phyloP scores from a whole-genome alignment of 1,140 invertebrate genomes.

The Drosophila rufa region DNA sequence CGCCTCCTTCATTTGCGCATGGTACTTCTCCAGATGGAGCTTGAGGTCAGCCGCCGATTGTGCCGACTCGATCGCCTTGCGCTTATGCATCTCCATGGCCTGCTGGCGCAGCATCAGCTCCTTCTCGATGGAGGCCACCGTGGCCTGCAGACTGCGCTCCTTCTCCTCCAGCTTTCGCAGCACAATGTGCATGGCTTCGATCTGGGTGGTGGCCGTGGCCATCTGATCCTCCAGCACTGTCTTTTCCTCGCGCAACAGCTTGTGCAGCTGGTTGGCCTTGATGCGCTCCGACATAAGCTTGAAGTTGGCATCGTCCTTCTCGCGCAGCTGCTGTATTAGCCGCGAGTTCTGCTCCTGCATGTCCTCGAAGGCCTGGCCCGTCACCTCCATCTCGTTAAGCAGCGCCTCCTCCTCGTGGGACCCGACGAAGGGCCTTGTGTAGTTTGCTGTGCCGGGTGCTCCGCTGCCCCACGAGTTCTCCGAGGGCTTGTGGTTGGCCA shows the following conservation, averaged over 20 bases:
- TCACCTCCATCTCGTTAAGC: conserved; percentile 99
- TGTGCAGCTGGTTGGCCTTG: conserved; percentile 98
- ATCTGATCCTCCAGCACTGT: conserved; percentile 86
- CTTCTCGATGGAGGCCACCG: conserved; percentile 96
- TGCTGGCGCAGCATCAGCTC: conserved; percentile 95
- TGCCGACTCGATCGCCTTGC: conserved; percentile 97
- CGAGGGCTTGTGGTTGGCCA: conserved; percentile 93
- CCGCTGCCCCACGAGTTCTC: conserved; percentile 86
- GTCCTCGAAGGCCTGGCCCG: conserved; percentile 99
- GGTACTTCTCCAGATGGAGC: conserved; percentile 97
- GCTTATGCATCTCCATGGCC: conserved; percentile 98
- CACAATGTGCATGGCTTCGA: conserved; percentile 98
- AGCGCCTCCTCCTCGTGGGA: conserved; percentile 97
- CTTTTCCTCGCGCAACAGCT: conserved; percentile 95
- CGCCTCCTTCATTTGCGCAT: conserved; percentile 98
- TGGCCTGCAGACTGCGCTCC: conserved; percentile 96
- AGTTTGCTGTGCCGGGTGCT: conserved; percentile 60
- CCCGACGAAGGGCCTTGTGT: conserved; percentile 88
- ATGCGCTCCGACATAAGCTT: conserved; percentile 99
- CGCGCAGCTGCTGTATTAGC: conserved; percentile 97
- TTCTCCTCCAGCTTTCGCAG: conserved; percentile 98
- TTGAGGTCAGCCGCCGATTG: conserved; percentile 99
- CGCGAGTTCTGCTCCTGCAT: conserved; percentile 99
- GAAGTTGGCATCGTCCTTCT: conserved; percentile 99
- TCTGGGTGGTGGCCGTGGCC: conserved; percentile 94